A percentile compares a stretch with the other conserved stretches of the same genome.
phyloP scores from a whole-genome alignment of 2,797 vertebrate species.

The Aplochiton taeniatus region DNA sequence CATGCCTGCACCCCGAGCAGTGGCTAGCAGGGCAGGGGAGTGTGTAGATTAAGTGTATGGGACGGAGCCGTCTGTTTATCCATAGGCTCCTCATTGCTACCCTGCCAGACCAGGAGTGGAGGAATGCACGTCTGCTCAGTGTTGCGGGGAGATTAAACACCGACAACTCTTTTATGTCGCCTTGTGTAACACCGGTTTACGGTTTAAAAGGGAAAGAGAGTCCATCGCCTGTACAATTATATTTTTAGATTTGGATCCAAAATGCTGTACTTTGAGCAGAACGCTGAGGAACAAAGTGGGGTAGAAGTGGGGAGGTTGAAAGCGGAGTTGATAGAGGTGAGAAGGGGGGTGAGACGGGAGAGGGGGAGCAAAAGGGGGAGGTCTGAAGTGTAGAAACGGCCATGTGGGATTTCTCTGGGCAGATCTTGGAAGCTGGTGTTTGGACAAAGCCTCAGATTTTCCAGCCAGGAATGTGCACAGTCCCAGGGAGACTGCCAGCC shows the following conservation, averaged over 20 bases:
- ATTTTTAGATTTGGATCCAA: no score
- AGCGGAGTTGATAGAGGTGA: slow-evolving; percentile 14
- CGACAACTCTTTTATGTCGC: slow-evolving; percentile 44
- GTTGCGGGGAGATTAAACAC: slow-evolving; percentile 65
- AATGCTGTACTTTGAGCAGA: not conserved
- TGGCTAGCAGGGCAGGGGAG: slow-evolving; percentile 20
- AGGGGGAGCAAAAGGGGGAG: slow-evolving; percentile 29
- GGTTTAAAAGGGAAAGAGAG: not conserved
- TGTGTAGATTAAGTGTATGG: slow-evolving; percentile 57
- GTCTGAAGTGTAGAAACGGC: slow-evolving; percentile 70
- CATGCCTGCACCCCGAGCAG: not conserved
- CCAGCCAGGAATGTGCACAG: slow-evolving; percentile 82
- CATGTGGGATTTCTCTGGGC: slow-evolving; percentile 80
- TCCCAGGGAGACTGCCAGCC: slow-evolving; percentile 81
- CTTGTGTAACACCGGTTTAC: slow-evolving; percentile 3
- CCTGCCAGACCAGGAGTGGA: slow-evolving; percentile 58
- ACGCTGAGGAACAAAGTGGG: not conserved
- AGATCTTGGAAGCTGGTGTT: slow-evolving; percentile 83
- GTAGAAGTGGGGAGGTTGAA: slow-evolving; percentile 10
- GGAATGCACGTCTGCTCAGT: slow-evolving; percentile 77
- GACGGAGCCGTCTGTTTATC: slow-evolving; percentile 70
- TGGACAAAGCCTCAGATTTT: slow-evolving; percentile 84
- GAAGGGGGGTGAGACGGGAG: slow-evolving; percentile 24
- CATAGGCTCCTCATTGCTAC: slow-evolving; percentile 61
- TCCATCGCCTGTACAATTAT: not conserved